Base-by-base conservation (phyloP, 2,113 vertebrate genomes). In the Dolichotis patagonum region DNA sequence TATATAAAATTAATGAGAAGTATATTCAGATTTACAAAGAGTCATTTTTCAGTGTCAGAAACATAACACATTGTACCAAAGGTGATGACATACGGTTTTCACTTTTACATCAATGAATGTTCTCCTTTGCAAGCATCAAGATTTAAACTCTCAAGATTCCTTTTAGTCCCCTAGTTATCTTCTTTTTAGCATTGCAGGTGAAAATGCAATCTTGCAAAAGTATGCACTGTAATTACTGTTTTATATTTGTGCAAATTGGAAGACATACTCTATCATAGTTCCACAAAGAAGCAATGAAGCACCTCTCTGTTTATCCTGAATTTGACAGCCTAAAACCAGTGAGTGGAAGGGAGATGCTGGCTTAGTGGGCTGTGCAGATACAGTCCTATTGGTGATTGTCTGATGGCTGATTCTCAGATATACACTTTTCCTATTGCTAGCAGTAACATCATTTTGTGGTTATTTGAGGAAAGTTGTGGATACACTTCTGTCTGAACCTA, bases 351-450 rank as follows among this genome's bases (percentile, higher is more conserved):
- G 7, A 46, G 3, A 2, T 2, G 17, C 24, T 7, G 35, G 12
- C 24, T 43, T 19, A 9, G 5, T 0, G 28, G 28, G 7, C 26
- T n/a, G 19, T 17, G 3, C 0, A 6, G 77, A 22, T 0, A 0
- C 7, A n/a, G 19, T 38, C 12, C 35, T 80, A 30, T 26, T n/a
- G 77, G 32, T 1, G 1, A 3, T 52, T 46, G 43, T 38, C 35
- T 62, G 22, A 22, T 4, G 3, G 12, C 60, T 80, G 17, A 20
- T 16, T 67, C 20, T 56, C 80, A 73, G 58, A 17, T 24, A 7
- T 0, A 3, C 10, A 2, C 6, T 35, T 5, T 71, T 0, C 3
- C 58, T 38, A 7, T 30, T 83, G 1, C 38, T 38, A 30, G 35
- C 54, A 75, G 32, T 73, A 46, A 69, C 38, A 16, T 63, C 14